Percentiles rank a stretch among this genome's conserved stretches.
Evolutionary conservation across 2,888 invertebrate genomes (phyloP).

Genomic region (Xanthostigma xanthostigma): DNA sequence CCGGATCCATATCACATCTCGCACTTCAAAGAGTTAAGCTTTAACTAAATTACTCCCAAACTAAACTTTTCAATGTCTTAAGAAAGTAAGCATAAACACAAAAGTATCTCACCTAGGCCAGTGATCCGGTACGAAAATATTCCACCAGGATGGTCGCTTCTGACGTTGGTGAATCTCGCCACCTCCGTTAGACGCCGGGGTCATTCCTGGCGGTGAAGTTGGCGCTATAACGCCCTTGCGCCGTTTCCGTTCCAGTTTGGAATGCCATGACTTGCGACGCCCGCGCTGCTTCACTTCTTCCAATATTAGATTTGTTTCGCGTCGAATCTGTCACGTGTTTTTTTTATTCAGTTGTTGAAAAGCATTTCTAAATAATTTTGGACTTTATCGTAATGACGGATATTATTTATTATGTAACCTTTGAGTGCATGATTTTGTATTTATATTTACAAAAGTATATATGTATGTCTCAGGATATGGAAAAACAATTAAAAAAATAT

Average conservation of each 20-base stretch:
- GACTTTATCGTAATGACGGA: too few species aligned
- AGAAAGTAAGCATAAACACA: background rate
- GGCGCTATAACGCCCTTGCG: slow-evolving; percentile 25
- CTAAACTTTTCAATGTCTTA: background rate
- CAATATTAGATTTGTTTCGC: background rate
- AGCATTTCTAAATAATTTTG: too few species aligned
- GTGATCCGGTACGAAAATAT: slow-evolving; percentile 68
- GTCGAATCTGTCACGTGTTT: too few species aligned
- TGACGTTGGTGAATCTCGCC: slow-evolving; percentile 38
- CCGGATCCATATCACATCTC: too few species aligned
- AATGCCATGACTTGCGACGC: slow-evolving; percentile 30
- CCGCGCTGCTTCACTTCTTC: slow-evolving; percentile 9
- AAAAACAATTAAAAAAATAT: too few species aligned
- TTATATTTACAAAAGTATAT: too few species aligned
- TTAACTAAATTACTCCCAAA: background rate
- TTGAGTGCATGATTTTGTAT: too few species aligned
- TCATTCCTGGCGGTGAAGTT: slow-evolving; percentile 23
- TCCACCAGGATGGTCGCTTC: slow-evolving; percentile 80
- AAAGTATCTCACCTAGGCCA: slow-evolving; percentile 42
- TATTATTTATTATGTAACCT: too few species aligned
- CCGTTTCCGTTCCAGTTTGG: slow-evolving; percentile 28
- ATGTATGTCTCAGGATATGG: too few species aligned
- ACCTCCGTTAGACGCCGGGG: background rate
- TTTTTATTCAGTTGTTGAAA: too few species aligned
- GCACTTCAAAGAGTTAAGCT: too few species aligned